Evolutionary conservation across 1,140 invertebrate species (phyloP), one percentile per base, ranked within the genome.

Genomic region (Manduca sexta): DNA sequence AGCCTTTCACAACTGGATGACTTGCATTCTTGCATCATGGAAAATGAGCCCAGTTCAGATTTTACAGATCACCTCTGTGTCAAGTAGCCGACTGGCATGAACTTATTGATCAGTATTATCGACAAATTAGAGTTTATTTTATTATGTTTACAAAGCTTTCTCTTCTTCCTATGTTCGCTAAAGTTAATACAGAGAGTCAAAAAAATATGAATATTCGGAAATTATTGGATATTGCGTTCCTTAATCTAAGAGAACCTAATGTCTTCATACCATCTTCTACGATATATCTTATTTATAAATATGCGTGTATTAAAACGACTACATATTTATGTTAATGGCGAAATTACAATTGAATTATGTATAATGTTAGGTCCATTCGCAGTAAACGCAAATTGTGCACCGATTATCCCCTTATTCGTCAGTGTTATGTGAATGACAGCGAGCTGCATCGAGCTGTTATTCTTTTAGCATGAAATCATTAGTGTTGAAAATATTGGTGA

Each of bases 401-500:
- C 37, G 41, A 41, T 45, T 37, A 37, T 40, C 41, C 13, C 16
- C 40, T 18, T 30, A 47, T 37, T 44, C 49, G 39, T 30, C 33
- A 45, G 45, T 55, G 53, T 69, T 69, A 56, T 57, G 49, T 68
- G 62, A 60, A 64, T 56, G 53, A 39, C 47, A 12, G 45, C 52
- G 39, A 29, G 14, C 31, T 13, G 35, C 15, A 31, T 6, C 16
- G 1, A 41, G 18, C n/a, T 38, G 42, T 74, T 26, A 70, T 70
- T 65, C 64, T 72, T 70, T 75, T 67, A 69, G 58, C 61, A 58
- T 72, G 69, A 75, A 72, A 52, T 66, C 70, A 75, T 59, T 66
- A 35, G 64, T 67, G 59, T 61, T 69, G 69, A 64, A 72, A 70
- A 67, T 74, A 74, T 62, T 49, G 37, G 4, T 2, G 45, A 47